Base-by-base conservation (phyloP, 2,113 vertebrate genomes). In the Nibea albiflora region DNA sequence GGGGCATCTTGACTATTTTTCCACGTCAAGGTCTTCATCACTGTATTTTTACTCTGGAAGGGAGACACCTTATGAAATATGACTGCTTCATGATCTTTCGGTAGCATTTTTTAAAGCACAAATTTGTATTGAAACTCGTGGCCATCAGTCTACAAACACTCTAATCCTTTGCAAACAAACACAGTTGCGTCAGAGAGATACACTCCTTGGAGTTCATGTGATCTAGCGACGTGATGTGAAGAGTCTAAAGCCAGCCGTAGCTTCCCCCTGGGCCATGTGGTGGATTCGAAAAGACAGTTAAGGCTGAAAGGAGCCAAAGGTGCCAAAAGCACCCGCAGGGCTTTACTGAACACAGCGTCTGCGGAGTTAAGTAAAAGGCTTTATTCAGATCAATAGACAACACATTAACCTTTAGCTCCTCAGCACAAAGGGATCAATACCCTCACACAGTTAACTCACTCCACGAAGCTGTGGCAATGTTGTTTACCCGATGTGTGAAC, bases 321-420 rank as follows among this genome's bases (percentile, higher is more conserved):
- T 60, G 65, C 78, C 77, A 52, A 83, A 53, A n/a, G 74, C 73
- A 61, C 63, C 89, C 69, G 22, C 35, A n/a, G 86, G 90, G 76
- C 63, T 84, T 88, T 80, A 84, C 83, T 84, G 77, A 90, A 83
- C 78, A 54, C 31, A 70, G 74, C 57, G 72, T 82, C 57, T 75
- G 76, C 22, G 31, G 73, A 90, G 83, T 92, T 92, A 90, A 93
- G 91, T 93, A 93, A 93, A 94, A 94, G 85, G 85, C 72, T 85
- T 91, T 72, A 90, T 91, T 92, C 78, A 82, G 89, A 93, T 94
- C 93, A 22, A 94, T 94, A 74, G 76, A 85, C 85, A 87, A 87
- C 92, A 90, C 89, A 92, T 95, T 95, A 95, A 93, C 92, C 94
- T 95, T 93, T 93, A 84, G 84, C 86, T 89, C 86, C 65, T 90